phyloP scores from a whole-genome alignment of 2,113 vertebrate species.

The Promerops cafer region DNA sequence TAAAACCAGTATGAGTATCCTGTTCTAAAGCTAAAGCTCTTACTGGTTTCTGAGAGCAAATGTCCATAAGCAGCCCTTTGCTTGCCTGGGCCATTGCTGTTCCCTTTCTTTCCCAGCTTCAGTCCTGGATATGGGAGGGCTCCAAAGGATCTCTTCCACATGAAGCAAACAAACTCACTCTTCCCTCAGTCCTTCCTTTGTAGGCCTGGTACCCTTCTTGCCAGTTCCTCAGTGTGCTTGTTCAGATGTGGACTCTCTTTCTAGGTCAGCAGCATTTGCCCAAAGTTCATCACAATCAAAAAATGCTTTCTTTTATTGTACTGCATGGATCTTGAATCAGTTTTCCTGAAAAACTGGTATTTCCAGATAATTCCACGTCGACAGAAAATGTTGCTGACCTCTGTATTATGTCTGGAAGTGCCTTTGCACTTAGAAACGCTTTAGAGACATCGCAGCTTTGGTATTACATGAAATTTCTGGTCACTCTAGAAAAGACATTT shows the following conservation, averaged over 20 bases:
- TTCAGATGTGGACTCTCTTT: background rate
- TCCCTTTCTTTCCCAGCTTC: background rate
- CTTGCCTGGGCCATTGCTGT: background rate
- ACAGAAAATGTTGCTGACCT: background rate
- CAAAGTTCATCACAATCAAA: background rate
- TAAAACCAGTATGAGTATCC: background rate
- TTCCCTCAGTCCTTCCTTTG: background rate
- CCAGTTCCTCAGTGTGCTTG: background rate
- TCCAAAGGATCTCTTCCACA: background rate
- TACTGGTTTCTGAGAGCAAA: background rate
- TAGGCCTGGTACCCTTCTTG: background rate
- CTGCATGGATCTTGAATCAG: background rate
- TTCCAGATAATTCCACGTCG: background rate
- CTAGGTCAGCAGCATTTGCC: background rate
- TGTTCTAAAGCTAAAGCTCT: background rate
- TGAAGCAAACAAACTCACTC: background rate
- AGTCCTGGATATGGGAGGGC: background rate
- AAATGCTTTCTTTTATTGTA: background rate
- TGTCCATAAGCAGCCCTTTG: background rate
- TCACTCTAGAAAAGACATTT: background rate
- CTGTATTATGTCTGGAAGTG: background rate
- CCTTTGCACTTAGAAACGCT: background rate
- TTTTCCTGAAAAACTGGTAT: background rate
- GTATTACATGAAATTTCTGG: background rate
- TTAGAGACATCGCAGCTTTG: background rate